Evolutionary conservation across 2,888 invertebrate genomes (phyloP).

Genomic region (Cryptocephalus moraei): DNA sequence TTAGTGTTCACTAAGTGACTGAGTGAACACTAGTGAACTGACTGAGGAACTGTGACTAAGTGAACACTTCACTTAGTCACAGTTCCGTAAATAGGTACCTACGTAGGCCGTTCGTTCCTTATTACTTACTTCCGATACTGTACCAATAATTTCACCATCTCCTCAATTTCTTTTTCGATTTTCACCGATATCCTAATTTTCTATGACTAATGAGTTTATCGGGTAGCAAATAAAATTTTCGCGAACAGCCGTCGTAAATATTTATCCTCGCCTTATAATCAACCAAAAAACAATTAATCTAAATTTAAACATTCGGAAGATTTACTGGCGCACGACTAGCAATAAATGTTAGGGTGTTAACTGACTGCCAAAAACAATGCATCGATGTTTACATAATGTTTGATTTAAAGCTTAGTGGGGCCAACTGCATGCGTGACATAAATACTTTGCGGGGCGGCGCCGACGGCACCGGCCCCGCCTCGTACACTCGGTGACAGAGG

Average conservation of each 20-base stretch:
- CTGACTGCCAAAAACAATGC: constrained; percentile 9
- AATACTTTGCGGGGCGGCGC: constrained; percentile 8
- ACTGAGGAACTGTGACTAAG: no score
- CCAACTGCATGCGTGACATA: constrained; percentile 10
- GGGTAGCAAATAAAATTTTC: constrained; percentile 1
- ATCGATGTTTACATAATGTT: constrained; percentile 16
- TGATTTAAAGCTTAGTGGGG: constrained; percentile 13
- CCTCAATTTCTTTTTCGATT: no score
- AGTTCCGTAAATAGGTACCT: no score
- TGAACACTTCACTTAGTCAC: no score
- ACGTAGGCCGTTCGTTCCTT: no score
- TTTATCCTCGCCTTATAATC: constrained; percentile 4
- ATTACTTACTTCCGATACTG: no score
- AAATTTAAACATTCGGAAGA: constrained; percentile 6
- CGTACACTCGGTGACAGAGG: constrained; percentile 14
- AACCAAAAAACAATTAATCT: constrained; percentile 7
- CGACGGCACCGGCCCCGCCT: constrained; percentile 12
- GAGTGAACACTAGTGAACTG: no score
- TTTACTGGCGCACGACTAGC: constrained; percentile 3
- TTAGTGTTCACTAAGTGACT: no score
- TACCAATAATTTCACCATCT: no score
- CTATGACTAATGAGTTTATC: no score
- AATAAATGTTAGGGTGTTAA: constrained; percentile 10
- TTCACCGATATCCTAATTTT: no score
- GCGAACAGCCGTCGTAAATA: constrained; percentile 6